Base-by-base conservation (phyloP, 2,888 invertebrate genomes). In the Athripsodes cinereus region DNA sequence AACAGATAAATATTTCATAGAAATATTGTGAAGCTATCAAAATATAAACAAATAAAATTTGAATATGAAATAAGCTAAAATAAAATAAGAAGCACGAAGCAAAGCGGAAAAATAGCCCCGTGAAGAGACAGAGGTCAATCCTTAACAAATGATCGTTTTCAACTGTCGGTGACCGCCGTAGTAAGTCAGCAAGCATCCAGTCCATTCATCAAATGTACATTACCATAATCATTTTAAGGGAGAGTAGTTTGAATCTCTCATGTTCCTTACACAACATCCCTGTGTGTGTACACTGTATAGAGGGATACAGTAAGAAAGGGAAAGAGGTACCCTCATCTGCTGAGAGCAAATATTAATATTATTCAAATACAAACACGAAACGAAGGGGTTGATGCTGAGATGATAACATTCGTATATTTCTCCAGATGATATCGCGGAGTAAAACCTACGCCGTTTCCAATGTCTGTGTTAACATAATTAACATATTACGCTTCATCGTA, bases 341-440 rank as follows among this genome's bases (percentile, higher is more conserved):
- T 22, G 10, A 51, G 26, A 44, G 49, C 52, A 52, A 60, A 58
- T 61, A 61, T 58, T 61, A 57, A 61, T 58, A 58, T 61, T 61
- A 61, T 61, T 61, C 58, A 60, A 61, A 61, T 52, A 58, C 48
- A 54, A 58, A 58, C 58, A 58, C 47, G 22, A 22, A n/a, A 21
- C 18, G 21, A 50, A 50, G 50, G 26, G 50, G 50, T 22, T 18
- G 21, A 13, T 26, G 50, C 19, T 40, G 13, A 48, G 19, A 48
- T 48, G 19, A 48, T 21, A 48, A 48, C 48, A 48, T 48, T 48
- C 48, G n/a, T 40, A 40, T 40, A 40, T 40, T 40, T 40, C 40
- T 16, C 2, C 8, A 40, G 40, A 40, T 13, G 40, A 40, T 40
- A 48, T 48, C 20, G 44, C 5, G 44, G 13, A 44, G 13, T 16